Base-by-base conservation (phyloP, 2,888 invertebrate species). In the Tribolium freemani region DNA sequence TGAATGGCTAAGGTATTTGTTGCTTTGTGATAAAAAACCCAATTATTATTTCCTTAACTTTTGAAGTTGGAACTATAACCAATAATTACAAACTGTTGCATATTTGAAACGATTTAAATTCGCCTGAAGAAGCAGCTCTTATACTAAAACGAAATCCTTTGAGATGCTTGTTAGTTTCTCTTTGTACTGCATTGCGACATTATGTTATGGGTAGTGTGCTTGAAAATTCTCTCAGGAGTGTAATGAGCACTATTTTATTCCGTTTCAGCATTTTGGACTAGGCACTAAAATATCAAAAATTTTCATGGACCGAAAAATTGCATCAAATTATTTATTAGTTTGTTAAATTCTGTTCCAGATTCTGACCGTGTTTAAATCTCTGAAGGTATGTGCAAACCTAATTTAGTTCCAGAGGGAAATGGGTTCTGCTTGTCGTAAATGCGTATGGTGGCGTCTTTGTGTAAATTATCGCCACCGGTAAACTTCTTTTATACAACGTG, bases 381-480 rank as follows among this genome's bases (percentile, higher is more conserved):
- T n/a, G 54, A 20, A 30, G 54, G 54, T 54, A 30, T 30, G 20
- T 38, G 38, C 8, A 38, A 53, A 54, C 54, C 5, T 30, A 54
- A 54, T 26, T 54, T 30, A 54, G 54, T 30, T 54, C 26, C 30
- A 20, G 16, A 26, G 54, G 54, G 30, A 54, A 54, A 30, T n/a
- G 54, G 5, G 51, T 6, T 11, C 51, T 51, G 30, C 30, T 30
- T 30, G 53, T 54, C 30, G 54, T 54, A 54, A 54, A 54, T 30
- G 54, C 30, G 54, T 54, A 30, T 54, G 31, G n/a, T 54, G 30
- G 10, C 54, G 9, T 30, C 30, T 54, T 54, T 54, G 54, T 54
- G 54, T 54, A 10, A 54, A 54, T 54, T 54, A 54, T 54, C 54
- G 21, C 26, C 53, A 10, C 30, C 10, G 54, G 26, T 30, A 21